Base-by-base conservation (phyloP, 1,140 invertebrate species). In the Caenorhabditis tropicalis region DNA sequence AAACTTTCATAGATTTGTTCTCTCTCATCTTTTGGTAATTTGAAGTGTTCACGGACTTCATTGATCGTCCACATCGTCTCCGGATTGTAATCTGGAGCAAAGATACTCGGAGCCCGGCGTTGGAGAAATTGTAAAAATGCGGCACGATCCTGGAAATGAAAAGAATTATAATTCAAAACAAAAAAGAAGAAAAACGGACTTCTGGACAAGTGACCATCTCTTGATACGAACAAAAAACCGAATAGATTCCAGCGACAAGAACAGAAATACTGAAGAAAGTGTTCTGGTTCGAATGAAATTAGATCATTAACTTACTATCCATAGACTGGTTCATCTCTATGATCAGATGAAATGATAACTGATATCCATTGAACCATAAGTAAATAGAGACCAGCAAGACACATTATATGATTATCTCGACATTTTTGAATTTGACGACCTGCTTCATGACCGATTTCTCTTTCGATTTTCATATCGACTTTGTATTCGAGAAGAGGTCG, bases 171-270 rank as follows among this genome's bases (percentile, higher is more conserved):
- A n/a, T n/a, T n/a, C n/a, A n/a, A n/a, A n/a, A n/a, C n/a, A n/a
- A n/a, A n/a, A n/a, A n/a, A n/a, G n/a, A n/a, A n/a, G n/a, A n/a
- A n/a, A n/a, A n/a, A n/a, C n/a, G n/a, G n/a, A 74, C 65, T 21
- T 74, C 65, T 46, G 65, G 65, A n/a, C n/a, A 21, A 3, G 65
- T 74, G 7, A 74, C n/a, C 1, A 74, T 74, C 15, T 74, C 65
- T 31, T 74, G 65, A 21, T 46, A 74, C 12, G 65, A 24, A 19
- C 36, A 74, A n/a, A 74, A 74, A 0, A 10, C 15, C 0, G 36
- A 74, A 15, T 74, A 74, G 65, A 39, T 43, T 15, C 65, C 65
- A 43, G 65, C 36, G 0, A 43, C 15, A 0, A 74, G 16, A 2
- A 74, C 36, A n/a, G 65, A 24, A 21, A 43, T 2, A 0, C 65